Evolutionary conservation across 2,113 vertebrate species (phyloP).

Genomic region (Ptilorrhoa leucosticta): DNA sequence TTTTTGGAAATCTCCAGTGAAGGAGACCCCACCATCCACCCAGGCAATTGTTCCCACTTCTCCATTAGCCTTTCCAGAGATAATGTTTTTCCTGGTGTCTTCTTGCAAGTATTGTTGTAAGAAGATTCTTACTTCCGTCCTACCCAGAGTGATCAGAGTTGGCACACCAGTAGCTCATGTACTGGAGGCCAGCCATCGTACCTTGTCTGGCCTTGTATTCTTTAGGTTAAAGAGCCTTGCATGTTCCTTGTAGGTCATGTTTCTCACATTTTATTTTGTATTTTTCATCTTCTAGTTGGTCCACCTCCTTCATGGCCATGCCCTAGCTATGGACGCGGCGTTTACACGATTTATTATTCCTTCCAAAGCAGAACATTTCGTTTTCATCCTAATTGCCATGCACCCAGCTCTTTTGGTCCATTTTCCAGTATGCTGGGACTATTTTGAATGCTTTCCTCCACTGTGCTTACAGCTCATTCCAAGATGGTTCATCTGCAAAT

Average conservation of each 20-base stretch:
- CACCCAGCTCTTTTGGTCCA: neutral
- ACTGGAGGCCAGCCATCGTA: neutral
- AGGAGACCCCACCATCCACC: neutral
- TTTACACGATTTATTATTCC: neutral
- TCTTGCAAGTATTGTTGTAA: neutral
- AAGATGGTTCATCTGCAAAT: neutral
- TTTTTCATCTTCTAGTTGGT: neutral
- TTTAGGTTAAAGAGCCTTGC: neutral
- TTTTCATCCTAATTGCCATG: neutral
- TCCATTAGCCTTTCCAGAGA: neutral
- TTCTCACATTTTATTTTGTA: neutral
- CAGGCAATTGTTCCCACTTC: neutral
- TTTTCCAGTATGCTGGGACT: neutral
- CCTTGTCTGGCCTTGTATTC: neutral
- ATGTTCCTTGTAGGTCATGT: neutral
- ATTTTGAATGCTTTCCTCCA: neutral
- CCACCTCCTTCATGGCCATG: neutral
- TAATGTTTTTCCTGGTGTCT: neutral
- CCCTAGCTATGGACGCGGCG: neutral
- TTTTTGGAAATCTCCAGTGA: neutral
- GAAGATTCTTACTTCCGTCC: neutral
- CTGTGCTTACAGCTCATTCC: neutral
- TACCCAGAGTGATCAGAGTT: neutral
- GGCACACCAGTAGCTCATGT: fast-evolving
- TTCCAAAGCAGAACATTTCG: neutral